Conservation (phyloP, 1,140 invertebrate species). For the Leptopilina clavipes region DNA sequence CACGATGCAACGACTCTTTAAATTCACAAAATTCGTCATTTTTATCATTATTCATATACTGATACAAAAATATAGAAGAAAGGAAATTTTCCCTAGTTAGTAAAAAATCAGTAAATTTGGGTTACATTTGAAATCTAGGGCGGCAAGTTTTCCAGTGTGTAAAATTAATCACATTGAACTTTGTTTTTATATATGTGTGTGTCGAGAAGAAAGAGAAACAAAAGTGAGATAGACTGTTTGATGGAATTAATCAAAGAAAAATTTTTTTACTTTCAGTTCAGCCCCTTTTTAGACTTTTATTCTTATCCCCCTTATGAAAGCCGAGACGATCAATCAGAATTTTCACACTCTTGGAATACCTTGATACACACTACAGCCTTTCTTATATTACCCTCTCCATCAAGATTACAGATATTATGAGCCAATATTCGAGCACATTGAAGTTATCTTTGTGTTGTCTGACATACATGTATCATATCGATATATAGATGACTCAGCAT, state of each 20-base stretch:
- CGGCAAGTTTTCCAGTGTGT: no score
- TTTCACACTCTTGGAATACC: neutral
- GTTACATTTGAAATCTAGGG: no score
- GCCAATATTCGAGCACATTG: conserved; percentile 6
- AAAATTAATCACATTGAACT: neutral
- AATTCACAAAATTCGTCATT: neutral
- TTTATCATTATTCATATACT: neutral
- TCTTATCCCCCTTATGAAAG: neutral
- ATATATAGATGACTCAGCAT: neutral
- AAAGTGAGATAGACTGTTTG: neutral
- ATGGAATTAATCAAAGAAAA: conserved; percentile 7
- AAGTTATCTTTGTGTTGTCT: conserved; percentile 14
- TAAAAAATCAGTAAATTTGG: no score
- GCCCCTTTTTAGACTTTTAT: neutral
- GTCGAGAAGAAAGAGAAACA: neutral
- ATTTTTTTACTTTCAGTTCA: neutral
- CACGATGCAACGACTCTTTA: neutral
- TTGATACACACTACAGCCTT: neutral
- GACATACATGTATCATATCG: conserved; percentile 5
- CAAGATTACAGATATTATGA: conserved; percentile 9
- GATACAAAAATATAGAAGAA: no score
- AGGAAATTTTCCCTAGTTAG: no score
- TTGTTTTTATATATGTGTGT: neutral
- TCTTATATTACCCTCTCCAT: conserved; percentile 13
- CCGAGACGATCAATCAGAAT: conserved; percentile 13